Conservation (phyloP, 2,888 invertebrate species). For the Tetranychus truncatus region DNA sequence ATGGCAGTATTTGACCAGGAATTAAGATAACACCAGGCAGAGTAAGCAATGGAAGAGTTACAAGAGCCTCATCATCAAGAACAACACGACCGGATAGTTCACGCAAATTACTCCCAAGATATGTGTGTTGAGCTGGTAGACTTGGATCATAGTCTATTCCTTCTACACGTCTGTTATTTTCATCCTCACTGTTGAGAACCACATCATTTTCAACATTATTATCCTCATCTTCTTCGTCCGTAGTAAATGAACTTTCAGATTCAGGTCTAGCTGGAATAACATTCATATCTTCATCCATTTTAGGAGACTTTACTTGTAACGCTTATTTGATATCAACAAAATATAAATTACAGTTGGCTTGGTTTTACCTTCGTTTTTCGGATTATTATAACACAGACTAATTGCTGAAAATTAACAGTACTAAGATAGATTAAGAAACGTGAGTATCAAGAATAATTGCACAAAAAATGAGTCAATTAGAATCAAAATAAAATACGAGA, state of each 20-base stretch:
- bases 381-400: no score
- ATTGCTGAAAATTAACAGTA: no score
- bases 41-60: constrained; percentile 41
- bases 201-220: background rate
- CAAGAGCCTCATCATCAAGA: constrained; percentile 38
- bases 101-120: constrained; percentile 26
- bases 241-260: background rate
- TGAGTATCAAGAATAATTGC: no score
- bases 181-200: background rate
- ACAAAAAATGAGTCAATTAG: no score
- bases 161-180: background rate
- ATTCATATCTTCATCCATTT: background rate
- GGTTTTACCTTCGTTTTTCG: no score
- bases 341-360: no score
- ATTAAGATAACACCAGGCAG: constrained; percentile 47
- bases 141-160: constrained; percentile 23
- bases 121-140: constrained; percentile 26
- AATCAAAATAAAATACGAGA: no score
- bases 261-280: background rate
- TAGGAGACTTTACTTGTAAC: no score
- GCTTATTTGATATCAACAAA: no score
- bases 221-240: background rate
- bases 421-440: no score
- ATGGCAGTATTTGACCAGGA: constrained; percentile 60
- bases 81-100: constrained; percentile 35